Evolutionary conservation across 2,888 invertebrate genomes (phyloP).

Genomic region (Polydesmus complanatus): DNA sequence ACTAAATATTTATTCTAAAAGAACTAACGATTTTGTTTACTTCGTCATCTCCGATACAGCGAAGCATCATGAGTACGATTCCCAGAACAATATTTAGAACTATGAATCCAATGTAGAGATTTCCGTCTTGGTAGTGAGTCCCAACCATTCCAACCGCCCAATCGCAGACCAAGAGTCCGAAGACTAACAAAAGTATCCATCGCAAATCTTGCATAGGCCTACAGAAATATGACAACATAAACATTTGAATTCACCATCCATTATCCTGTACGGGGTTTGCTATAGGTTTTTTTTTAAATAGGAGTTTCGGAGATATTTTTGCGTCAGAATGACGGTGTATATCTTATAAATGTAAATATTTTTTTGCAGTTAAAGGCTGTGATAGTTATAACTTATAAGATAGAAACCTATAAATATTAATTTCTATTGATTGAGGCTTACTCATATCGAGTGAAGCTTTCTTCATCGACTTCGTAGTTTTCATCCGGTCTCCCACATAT

Average conservation of each 20-base stretch:
- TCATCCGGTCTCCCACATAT: slow-evolving; percentile 10
- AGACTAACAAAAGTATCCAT: slow-evolving; percentile 13
- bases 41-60: slow-evolving; percentile 15
- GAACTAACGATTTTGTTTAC: not conserved
- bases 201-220: slow-evolving; percentile 14
- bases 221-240: not conserved
- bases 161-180: not conserved
- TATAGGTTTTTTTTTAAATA: too few relatives aligned
- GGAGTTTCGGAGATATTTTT: too few relatives aligned
- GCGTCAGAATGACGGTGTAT: too few relatives aligned
- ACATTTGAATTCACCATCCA: too few relatives aligned
- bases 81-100: slow-evolving; percentile 14
- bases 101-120: slow-evolving; percentile 7
- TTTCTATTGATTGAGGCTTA: not conserved
- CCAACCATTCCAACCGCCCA: slow-evolving; percentile 13
- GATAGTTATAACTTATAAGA: too few relatives aligned
- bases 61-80: slow-evolving; percentile 12
- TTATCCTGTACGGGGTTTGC: too few relatives aligned
- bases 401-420: not conserved
- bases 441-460: slow-evolving; percentile 14
- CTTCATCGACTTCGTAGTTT: slow-evolving; percentile 17
- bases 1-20: not conserved
- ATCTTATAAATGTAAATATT: too few relatives aligned
- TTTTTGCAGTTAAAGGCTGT: too few relatives aligned
- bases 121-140: slow-evolving; percentile 1